Conservation (phyloP, 2,888 invertebrate species). For the Achlya flavicornis region DNA sequence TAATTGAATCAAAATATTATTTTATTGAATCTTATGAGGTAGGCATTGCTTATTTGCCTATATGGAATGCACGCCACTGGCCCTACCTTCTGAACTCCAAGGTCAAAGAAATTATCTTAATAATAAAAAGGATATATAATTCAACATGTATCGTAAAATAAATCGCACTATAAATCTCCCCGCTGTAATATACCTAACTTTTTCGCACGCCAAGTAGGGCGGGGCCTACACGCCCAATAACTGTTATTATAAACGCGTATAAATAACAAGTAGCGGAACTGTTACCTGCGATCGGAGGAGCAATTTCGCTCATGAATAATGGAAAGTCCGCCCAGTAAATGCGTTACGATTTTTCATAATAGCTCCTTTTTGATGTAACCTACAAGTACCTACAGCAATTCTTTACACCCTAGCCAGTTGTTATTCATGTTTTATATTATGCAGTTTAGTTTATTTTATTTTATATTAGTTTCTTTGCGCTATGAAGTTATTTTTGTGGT, state of each 20-base stretch:
- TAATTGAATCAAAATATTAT: too few relatives aligned
- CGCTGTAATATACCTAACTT: conserved; percentile 37
- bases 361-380: conserved; percentile 72
- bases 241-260: conserved; percentile 62
- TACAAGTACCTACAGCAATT: conserved; percentile 32
- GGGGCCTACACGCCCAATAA: conserved; percentile 59
- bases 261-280: conserved; percentile 65
- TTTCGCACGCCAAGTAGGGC: conserved; percentile 45
- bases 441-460: conserved; percentile 68
- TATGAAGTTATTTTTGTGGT: neutral
- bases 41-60: too few relatives aligned
- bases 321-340: conserved; percentile 75
- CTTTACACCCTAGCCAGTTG: conserved; percentile 37
- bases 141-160: neutral
- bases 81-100: neutral
- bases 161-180: conserved; percentile 5
- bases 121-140: neutral
- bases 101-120: neutral
- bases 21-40: too few relatives aligned
- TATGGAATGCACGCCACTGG: too few relatives aligned
- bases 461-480: conserved; percentile 24
- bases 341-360: conserved; percentile 83
- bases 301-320: conserved; percentile 80
- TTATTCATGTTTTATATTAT: conserved; percentile 62
- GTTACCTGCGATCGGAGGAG: conserved; percentile 59